A percentile compares a stretch with the other conserved stretches of the same genome.
Conservation (phyloP, 2,888 invertebrate genomes). For the Pandemis heparana region DNA sequence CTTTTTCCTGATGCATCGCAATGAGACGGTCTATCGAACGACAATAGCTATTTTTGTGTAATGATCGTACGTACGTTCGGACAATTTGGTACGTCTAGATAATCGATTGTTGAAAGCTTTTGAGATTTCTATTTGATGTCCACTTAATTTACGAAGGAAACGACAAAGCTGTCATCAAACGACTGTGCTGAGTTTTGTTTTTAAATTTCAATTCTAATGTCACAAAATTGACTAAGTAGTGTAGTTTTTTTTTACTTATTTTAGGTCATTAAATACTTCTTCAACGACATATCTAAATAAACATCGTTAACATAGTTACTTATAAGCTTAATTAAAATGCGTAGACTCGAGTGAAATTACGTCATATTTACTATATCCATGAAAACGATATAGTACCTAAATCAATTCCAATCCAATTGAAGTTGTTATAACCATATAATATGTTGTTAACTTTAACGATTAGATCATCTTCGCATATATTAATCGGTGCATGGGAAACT, state of each 20-base stretch:
- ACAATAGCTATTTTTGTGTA: conserved; percentile 76
- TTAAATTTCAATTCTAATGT: not conserved
- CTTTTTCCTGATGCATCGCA: conserved; percentile 82
- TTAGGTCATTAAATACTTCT: not conserved
- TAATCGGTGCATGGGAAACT: conserved; percentile 50
- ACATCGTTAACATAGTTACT: not conserved
- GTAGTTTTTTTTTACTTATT: no score
- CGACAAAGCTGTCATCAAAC: conserved; percentile 6
- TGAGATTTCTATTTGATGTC: conserved; percentile 38
- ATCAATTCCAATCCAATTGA: conserved; percentile 9
- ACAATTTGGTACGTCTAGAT: conserved; percentile 40
- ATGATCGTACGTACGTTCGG: conserved; percentile 63
- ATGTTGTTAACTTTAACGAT: conserved; percentile 38
- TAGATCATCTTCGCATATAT: conserved; percentile 52
- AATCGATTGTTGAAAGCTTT: conserved; percentile 40
- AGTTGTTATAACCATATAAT: conserved; percentile 9
- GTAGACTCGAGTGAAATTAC: conserved; percentile 6
- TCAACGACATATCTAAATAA: not conserved
- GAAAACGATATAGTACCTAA: not conserved
- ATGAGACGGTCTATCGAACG: conserved; percentile 79
- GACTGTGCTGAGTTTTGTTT: not conserved
- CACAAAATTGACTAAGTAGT: not conserved
- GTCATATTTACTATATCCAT: not conserved
- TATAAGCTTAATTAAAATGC: not conserved
- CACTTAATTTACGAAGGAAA: conserved; percentile 14